Conservation (phyloP, 2,888 invertebrate genomes). For the Himalopsyche tibetana region DNA sequence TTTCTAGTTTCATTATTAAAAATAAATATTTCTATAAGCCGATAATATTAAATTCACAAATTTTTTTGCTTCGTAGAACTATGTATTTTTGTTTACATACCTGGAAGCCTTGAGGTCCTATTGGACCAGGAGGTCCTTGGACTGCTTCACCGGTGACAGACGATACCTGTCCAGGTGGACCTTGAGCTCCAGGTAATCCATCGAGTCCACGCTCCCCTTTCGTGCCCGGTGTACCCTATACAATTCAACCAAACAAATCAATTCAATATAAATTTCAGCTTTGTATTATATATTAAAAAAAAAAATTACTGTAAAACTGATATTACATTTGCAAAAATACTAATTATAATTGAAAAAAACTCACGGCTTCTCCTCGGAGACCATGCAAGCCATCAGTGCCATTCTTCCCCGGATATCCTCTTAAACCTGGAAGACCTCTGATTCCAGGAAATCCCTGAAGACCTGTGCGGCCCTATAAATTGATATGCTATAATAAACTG, state of each 20-base stretch:
- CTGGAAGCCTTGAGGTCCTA: conserved; percentile 66
- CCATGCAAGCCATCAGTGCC: conserved; percentile 73
- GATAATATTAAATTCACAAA: too few relatives aligned
- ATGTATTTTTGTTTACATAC: conserved; percentile 66
- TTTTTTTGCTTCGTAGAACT: too few relatives aligned
- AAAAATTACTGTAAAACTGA: too few relatives aligned
- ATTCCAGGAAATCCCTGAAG: conserved; percentile 72
- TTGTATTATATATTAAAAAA: too few relatives aligned
- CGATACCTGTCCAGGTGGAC: conserved; percentile 68
- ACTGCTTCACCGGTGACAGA: conserved; percentile 71
- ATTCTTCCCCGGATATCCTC: conserved; percentile 71
- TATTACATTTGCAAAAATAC: too few relatives aligned
- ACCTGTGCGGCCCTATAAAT: conserved; percentile 69
- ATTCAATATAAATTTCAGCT: not conserved
- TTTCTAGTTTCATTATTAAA: too few relatives aligned
- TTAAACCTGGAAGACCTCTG: conserved; percentile 71
- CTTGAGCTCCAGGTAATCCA: conserved; percentile 58
- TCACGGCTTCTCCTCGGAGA: conserved; percentile 71
- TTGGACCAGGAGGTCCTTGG: conserved; percentile 68
- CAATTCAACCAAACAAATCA: not conserved
- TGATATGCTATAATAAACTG: not conserved
- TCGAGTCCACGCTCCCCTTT: conserved; percentile 72
- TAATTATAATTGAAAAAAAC: not conserved
- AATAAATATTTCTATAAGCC: too few relatives aligned
- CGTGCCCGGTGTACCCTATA: conserved; percentile 75